Conservation (phyloP, 1,140 invertebrate genomes). For the Aricia agestis region DNA sequence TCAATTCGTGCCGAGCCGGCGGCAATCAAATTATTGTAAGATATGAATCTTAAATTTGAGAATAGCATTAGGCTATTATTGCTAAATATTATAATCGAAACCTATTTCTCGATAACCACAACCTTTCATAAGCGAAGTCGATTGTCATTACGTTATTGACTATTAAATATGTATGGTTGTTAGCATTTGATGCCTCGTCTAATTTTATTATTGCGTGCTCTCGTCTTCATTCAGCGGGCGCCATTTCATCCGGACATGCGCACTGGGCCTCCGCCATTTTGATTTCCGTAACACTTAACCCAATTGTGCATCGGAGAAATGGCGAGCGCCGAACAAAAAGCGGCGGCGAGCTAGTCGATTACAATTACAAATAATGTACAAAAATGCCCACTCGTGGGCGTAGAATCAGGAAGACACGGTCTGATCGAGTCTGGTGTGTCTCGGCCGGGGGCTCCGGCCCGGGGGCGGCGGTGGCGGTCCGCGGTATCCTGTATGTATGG, state of each 20-base stretch:
- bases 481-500: conserved; percentile 56
- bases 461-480: conserved; percentile 31
- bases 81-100: conserved; percentile 71
- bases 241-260: conserved; percentile 54
- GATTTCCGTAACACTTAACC: conserved; percentile 68
- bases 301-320: conserved; percentile 45
- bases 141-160: conserved; percentile 72
- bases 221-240: conserved; percentile 42
- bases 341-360: conserved; percentile 48
- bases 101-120: conserved; percentile 74
- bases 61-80: conserved; percentile 73
- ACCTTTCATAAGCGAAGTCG: conserved; percentile 75
- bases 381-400: conserved; percentile 44
- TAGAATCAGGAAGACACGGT: conserved; percentile 58
- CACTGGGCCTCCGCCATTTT: conserved; percentile 50
- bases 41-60: conserved; percentile 66
- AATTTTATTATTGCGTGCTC: conserved; percentile 61
- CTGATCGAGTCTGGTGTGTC: conserved; percentile 41
- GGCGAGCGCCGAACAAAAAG: conserved; percentile 54
- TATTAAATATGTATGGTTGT: conserved; percentile 68
- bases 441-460: conserved; percentile 19
- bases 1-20: conserved; percentile 41
- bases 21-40: conserved; percentile 37
- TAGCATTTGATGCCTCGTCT: conserved; percentile 61
- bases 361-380: conserved; percentile 57